phyloP scores from a whole-genome alignment of 92 coral and sea anemone genomes.

The Nematostella vectensis region DNA sequence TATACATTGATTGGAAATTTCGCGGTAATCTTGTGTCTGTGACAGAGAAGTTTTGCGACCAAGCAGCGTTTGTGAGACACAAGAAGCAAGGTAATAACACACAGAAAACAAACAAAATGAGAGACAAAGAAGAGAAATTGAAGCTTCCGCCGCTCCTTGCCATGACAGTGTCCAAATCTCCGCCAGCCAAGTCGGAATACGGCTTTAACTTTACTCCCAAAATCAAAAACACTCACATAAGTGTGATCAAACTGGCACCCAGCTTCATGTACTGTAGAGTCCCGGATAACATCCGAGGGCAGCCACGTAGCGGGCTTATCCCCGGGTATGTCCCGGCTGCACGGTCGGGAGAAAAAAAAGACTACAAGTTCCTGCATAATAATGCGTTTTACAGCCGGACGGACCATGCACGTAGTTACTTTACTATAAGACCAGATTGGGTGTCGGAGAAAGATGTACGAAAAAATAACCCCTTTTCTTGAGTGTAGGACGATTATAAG shows the following conservation, averaged over 20 bases:
- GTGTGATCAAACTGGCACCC: slow-evolving; percentile 73
- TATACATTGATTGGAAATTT: no score
- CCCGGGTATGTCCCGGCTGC: slow-evolving; percentile 86
- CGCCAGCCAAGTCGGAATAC: slow-evolving; percentile 61
- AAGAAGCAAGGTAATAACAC: no score
- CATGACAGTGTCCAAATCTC: slow-evolving; percentile 40
- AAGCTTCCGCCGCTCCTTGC: slow-evolving; percentile 72
- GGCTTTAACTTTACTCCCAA: slow-evolving; percentile 67
- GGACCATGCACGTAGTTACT: slow-evolving; percentile 36
- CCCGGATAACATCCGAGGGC: slow-evolving; percentile 59
- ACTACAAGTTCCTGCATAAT: slow-evolving; percentile 65
- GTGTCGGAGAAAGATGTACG: slow-evolving; percentile 72
- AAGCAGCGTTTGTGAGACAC: no score
- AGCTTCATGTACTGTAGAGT: slow-evolving; percentile 79
- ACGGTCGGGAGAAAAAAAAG: slow-evolving; percentile 49
- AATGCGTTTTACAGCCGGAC: slow-evolving; percentile 63
- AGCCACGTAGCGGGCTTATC: slow-evolving; percentile 37
- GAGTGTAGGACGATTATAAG: no score
- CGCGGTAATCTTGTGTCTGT: no score
- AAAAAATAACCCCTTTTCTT: slow-evolving; percentile 87
- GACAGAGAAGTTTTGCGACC: no score
- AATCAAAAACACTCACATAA: slow-evolving; percentile 53
- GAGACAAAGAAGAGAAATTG: slow-evolving; percentile 14
- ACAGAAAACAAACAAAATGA: no score
- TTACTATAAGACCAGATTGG: slow-evolving; percentile 87